Evolutionary conservation across 1,140 invertebrate genomes (phyloP).

Genomic region (Paracyclopina nana): DNA sequence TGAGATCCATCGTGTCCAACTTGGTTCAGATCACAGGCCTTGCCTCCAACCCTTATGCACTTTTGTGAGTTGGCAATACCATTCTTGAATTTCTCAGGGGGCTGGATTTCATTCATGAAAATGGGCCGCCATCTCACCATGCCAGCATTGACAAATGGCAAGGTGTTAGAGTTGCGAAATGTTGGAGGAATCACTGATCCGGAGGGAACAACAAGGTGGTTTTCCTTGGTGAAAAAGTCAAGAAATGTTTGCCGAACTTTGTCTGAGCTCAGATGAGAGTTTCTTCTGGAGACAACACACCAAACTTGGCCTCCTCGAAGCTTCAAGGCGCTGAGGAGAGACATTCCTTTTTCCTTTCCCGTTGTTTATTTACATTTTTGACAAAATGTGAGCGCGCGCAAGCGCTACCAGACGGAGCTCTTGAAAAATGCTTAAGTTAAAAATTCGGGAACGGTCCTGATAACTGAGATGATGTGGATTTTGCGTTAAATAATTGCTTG

Average conservation of each 20-base stretch:
- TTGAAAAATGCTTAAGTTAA: too few relatives aligned
- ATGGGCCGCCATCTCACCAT: not conserved
- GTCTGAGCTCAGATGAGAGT: constrained; percentile 5
- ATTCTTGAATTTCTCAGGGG: constrained; percentile 28
- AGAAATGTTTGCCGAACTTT: not conserved
- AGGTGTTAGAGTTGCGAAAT: not conserved
- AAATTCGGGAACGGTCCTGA: too few relatives aligned
- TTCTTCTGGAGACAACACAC: too few relatives aligned
- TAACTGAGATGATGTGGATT: too few relatives aligned
- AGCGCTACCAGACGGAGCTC: too few relatives aligned
- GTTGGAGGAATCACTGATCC: not conserved
- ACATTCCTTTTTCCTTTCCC: too few relatives aligned
- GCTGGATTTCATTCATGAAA: not conserved
- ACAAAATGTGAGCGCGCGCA: too few relatives aligned
- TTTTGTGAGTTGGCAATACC: constrained; percentile 83
- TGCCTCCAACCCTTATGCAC: constrained; percentile 84
- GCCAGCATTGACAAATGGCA: constrained; percentile 9
- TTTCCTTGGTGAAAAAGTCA: not conserved
- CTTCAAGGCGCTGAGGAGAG: too few relatives aligned
- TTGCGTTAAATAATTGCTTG: too few relatives aligned
- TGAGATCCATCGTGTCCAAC: constrained; percentile 83
- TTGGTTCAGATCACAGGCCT: constrained; percentile 82
- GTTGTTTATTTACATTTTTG: too few relatives aligned
- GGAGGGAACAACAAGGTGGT: not conserved
- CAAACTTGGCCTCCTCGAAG: too few relatives aligned